Conservation (phyloP, 2,888 invertebrate genomes). For the Nomada flava region DNA sequence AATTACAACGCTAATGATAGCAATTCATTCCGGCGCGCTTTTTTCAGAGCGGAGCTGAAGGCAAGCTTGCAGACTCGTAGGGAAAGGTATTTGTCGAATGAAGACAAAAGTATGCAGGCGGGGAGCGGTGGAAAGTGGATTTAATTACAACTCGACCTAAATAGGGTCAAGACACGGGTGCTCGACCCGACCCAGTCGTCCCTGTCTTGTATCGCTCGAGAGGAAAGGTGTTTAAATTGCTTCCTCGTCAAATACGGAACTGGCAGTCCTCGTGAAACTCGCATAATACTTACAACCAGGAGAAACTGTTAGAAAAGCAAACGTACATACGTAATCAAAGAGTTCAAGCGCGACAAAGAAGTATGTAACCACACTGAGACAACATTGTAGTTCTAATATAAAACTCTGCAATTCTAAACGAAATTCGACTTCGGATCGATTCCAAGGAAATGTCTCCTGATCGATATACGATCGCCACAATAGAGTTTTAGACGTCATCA, state of each 20-base stretch:
- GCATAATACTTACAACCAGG: neutral
- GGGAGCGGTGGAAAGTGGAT: conserved; percentile 55
- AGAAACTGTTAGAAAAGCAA: neutral
- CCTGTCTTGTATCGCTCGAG: conserved; percentile 24
- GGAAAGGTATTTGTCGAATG: conserved; percentile 31
- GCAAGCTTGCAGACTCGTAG: neutral
- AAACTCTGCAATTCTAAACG: too few species aligned
- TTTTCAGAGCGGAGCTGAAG: neutral
- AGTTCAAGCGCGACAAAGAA: neutral
- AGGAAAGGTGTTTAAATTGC: conserved; percentile 50
- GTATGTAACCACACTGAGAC: too few species aligned
- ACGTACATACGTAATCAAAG: neutral
- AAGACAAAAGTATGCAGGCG: conserved; percentile 26
- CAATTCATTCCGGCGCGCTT: too few species aligned
- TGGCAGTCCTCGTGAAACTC: neutral
- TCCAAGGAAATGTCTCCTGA: too few species aligned
- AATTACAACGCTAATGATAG: too few species aligned
- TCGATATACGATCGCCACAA: too few species aligned
- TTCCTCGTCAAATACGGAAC: conserved; percentile 29
- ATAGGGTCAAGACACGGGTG: conserved; percentile 83
- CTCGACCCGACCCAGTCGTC: conserved; percentile 51
- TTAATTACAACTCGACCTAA: conserved; percentile 61
- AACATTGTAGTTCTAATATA: too few species aligned
- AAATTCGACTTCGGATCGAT: too few species aligned
- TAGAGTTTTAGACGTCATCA: too few species aligned